These are phyloP conservation scores for Calcarius lapponicus DNA, from an alignment of 2,797 vertebrate genomes.

Conservation along the genomic window DNA sequence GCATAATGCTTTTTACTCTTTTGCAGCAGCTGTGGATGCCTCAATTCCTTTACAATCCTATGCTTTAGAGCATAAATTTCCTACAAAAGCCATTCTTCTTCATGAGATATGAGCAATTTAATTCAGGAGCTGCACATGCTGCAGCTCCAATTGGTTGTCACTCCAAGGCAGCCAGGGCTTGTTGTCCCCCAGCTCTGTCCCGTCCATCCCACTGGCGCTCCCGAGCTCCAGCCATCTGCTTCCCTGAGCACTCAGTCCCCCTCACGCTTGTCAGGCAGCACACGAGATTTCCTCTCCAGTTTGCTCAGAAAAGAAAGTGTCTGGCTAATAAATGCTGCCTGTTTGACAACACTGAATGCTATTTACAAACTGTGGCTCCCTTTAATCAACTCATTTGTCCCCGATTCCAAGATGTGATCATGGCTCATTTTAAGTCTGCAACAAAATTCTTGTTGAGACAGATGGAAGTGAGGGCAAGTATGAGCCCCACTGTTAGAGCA, in stretches of 20 bases:
- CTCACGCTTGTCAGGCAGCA: background rate
- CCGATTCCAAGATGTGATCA: background rate
- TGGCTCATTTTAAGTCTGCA: background rate
- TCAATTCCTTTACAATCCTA: background rate
- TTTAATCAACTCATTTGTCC: background rate
- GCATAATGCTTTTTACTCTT: background rate
- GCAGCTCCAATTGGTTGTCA: background rate
- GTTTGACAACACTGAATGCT: background rate
- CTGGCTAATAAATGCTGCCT: constrained; percentile 16
- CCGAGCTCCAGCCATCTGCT: background rate
- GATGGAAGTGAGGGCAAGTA: background rate
- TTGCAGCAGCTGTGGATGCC: background rate
- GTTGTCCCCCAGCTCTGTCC: background rate
- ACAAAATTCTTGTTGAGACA: background rate
- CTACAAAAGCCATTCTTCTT: background rate
- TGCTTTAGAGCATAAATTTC: background rate
- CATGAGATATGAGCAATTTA: background rate
- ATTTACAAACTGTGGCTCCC: constrained; percentile 16
- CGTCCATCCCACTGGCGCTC: background rate
- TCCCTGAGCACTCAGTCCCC: background rate
- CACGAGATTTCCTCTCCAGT: background rate
- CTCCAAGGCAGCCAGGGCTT: background rate
- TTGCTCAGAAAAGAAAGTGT: background rate
- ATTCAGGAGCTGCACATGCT: background rate
- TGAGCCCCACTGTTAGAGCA: background rate